These are phyloP conservation scores for Pyrgilauda ruficollis DNA, from an alignment of 2,113 vertebrate genomes.

Conservation along the genomic window DNA sequence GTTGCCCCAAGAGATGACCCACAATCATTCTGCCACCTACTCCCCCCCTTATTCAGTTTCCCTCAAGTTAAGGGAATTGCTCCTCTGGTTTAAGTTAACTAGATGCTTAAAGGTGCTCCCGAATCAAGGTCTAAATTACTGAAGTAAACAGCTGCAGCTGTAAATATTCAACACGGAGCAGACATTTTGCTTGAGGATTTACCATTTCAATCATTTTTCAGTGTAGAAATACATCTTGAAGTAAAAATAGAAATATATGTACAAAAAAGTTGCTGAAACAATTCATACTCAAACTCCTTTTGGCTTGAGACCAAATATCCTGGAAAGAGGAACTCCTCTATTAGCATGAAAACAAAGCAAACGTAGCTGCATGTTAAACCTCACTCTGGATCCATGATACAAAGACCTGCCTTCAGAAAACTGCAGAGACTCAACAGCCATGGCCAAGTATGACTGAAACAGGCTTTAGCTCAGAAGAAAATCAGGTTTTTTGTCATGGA, in stretches of 20 bases:
- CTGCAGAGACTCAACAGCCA: not conserved
- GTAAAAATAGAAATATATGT: slow-evolving; percentile 10
- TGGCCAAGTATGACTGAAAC: not conserved
- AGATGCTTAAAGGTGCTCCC: not conserved
- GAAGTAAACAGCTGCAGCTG: slow-evolving; percentile 44
- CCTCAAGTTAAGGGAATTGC: not conserved
- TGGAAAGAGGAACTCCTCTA: slow-evolving; percentile 11
- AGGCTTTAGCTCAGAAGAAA: not conserved
- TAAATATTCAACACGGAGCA: slow-evolving; percentile 12
- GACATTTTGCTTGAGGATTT: slow-evolving; percentile 2
- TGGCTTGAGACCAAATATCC: slow-evolving; percentile 12
- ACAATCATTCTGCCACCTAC: not conserved
- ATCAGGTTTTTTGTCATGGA: not conserved
- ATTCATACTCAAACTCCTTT: not conserved
- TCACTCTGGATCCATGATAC: not conserved
- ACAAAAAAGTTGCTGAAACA: slow-evolving; percentile 11
- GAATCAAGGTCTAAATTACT: slow-evolving; percentile 3
- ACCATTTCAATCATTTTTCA: not conserved
- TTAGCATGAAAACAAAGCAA: not conserved
- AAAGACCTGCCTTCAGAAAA: not conserved
- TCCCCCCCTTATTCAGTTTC: not conserved
- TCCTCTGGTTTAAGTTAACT: slow-evolving; percentile 38
- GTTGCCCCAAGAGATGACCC: not conserved
- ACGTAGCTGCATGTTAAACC: not conserved
- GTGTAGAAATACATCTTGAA: not conserved